Conservation (phyloP, 2,888 invertebrate species). For the Drosophila algonquin region DNA sequence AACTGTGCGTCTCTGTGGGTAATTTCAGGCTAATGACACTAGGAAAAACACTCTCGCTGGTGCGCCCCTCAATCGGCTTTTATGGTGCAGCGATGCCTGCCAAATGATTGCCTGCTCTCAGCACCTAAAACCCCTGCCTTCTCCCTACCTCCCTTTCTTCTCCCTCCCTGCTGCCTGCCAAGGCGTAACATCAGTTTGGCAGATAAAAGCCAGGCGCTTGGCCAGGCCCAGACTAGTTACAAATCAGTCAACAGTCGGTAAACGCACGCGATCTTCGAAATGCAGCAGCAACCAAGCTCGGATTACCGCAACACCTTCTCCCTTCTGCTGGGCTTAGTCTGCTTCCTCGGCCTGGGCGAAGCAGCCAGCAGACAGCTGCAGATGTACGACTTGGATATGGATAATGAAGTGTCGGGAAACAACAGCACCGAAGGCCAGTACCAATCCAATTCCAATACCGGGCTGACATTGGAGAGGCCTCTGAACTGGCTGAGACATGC, state of each 20-base stretch:
- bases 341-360: conserved; percentile 9
- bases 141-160: conserved; percentile 19
- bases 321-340: conserved; percentile 26
- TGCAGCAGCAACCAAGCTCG: conserved; percentile 47
- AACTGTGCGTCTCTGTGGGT: conserved; percentile 41
- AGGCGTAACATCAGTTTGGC: conserved; percentile 52
- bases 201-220: conserved; percentile 67
- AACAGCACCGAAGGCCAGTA: conserved; percentile 43
- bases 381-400: conserved; percentile 24
- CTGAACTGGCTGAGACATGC: conserved; percentile 80
- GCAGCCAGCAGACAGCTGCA: conserved; percentile 54
- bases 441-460: background rate
- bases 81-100: conserved; percentile 70
- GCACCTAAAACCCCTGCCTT: background rate
- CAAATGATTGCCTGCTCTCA: conserved; percentile 36
- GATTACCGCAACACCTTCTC: conserved; percentile 40
- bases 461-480: conserved; percentile 27
- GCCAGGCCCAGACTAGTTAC: conserved; percentile 65
- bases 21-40: conserved; percentile 77
- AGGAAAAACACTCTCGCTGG: conserved; percentile 66
- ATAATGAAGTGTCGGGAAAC: conserved; percentile 32
- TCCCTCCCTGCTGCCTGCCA: conserved; percentile 36
- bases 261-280: conserved; percentile 63
- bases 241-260: conserved; percentile 44
- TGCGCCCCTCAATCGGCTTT: conserved; percentile 47